Conservation (phyloP, 53 echinoderm and acorn worm genomes). For the Henricia sp. region DNA sequence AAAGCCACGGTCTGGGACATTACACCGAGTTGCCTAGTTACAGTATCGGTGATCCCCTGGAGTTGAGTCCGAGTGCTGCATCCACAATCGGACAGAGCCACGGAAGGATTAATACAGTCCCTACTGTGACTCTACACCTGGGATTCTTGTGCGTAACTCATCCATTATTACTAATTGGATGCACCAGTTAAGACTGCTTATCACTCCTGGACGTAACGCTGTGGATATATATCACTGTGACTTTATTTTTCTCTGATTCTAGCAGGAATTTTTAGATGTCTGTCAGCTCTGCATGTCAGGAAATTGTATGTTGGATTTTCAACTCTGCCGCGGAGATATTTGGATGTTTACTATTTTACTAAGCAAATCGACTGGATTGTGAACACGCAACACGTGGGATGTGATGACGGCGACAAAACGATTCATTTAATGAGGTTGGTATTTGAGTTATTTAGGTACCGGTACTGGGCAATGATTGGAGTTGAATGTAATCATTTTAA, state of each 20-base stretch:
- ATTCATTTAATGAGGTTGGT: slow-evolving; percentile 39
- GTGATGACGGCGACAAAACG: neutral
- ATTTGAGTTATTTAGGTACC: neutral
- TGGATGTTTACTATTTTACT: slow-evolving; percentile 34
- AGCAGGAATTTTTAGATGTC: neutral
- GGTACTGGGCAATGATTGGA: neutral
- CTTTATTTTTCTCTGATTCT: neutral
- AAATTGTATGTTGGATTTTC: neutral
- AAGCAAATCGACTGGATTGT: neutral
- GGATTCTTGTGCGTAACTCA: neutral
- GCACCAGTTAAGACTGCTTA: neutral
- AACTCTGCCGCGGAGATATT: neutral
- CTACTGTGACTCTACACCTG: neutral
- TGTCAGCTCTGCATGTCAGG: neutral
- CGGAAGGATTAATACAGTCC: neutral
- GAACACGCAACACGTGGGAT: slow-evolving; percentile 11
- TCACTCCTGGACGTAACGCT: neutral
- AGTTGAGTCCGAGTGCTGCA: slow-evolving; percentile 18
- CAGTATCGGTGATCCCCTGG: neutral
- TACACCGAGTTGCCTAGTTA: slow-evolving; percentile 44
- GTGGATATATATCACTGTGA: neutral
- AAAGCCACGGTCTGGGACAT: neutral
- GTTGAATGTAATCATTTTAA: no score
- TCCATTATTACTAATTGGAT: slow-evolving; percentile 18
- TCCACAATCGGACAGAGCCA: neutral